These are phyloP conservation scores for Onchidella celtica DNA, from an alignment of 2,888 invertebrate species.

Conservation along the genomic window DNA sequence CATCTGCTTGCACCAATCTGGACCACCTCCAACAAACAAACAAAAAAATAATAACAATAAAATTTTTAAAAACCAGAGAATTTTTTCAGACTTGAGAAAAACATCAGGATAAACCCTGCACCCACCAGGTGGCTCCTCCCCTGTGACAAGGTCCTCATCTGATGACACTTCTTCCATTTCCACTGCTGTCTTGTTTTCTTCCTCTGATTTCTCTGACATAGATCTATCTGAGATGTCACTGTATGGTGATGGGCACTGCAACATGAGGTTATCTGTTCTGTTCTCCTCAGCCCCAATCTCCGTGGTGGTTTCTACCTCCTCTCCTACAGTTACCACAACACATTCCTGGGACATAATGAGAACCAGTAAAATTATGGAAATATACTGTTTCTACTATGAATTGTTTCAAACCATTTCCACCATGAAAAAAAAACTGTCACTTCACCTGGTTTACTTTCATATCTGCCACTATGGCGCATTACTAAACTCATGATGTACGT, in stretches of 20 bases:
- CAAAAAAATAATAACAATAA: too few species aligned
- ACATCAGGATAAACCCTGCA: too few species aligned
- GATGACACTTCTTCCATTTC: conserved; percentile 42
- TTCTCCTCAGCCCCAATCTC: not conserved
- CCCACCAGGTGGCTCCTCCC: conserved; percentile 20
- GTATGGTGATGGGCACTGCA: conserved; percentile 56
- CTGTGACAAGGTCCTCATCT: conserved; percentile 38
- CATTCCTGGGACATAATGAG: conserved; percentile 34
- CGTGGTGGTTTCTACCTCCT: conserved; percentile 35
- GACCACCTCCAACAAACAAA: too few species aligned
- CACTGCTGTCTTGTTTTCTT: conserved; percentile 28
- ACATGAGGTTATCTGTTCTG: conserved; percentile 23
- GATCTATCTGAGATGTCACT: conserved; percentile 64
- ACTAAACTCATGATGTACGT: too few species aligned
- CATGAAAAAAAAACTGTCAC: not conserved
- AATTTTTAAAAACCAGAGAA: too few species aligned
- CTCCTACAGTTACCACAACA: conserved; percentile 49
- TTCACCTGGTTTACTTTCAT: too few species aligned
- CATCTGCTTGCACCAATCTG: too few species aligned
- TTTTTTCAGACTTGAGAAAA: too few species aligned
- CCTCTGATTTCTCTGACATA: conserved; percentile 49
- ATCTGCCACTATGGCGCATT: too few species aligned
- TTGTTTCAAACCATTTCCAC: too few species aligned
- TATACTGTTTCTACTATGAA: too few species aligned
- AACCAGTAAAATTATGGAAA: conserved; percentile 20